These are phyloP conservation scores for Eubasilissa regina DNA, from an alignment of 1,140 invertebrate species.

Conservation along the genomic window DNA sequence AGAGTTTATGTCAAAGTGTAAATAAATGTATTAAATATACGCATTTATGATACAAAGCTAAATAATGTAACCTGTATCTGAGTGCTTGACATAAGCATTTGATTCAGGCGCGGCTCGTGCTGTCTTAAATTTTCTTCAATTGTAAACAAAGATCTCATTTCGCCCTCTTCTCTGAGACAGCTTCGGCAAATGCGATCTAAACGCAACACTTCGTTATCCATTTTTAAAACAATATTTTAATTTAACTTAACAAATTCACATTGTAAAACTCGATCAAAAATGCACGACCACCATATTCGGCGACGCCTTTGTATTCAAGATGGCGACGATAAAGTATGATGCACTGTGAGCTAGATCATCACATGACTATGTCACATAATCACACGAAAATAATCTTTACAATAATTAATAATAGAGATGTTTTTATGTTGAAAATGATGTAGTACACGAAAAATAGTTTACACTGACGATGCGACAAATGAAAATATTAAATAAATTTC, in stretches of 20 bases:
- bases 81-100: conserved; percentile 67
- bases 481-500: too few relatives aligned
- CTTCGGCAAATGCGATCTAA: conserved; percentile 67
- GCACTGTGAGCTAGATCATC: too few relatives aligned
- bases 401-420: too few relatives aligned
- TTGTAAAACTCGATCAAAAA: background rate
- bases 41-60: conserved; percentile 4
- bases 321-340: background rate
- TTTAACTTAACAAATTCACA: conserved; percentile 1
- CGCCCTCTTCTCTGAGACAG: conserved; percentile 66
- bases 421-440: too few relatives aligned
- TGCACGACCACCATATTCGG: conserved; percentile 7
- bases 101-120: conserved; percentile 65
- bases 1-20: background rate
- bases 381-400: too few relatives aligned
- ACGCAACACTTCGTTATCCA: conserved; percentile 44
- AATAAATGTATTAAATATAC: background rate
- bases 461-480: too few relatives aligned
- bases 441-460: too few relatives aligned
- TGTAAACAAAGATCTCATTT: conserved; percentile 68
- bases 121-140: background rate
- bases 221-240: conserved; percentile 2
- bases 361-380: too few relatives aligned
- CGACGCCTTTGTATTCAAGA: conserved; percentile 35
- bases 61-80: conserved; percentile 64